Conservation (phyloP, 1,140 invertebrate genomes). For the Berghia stephanieae region DNA sequence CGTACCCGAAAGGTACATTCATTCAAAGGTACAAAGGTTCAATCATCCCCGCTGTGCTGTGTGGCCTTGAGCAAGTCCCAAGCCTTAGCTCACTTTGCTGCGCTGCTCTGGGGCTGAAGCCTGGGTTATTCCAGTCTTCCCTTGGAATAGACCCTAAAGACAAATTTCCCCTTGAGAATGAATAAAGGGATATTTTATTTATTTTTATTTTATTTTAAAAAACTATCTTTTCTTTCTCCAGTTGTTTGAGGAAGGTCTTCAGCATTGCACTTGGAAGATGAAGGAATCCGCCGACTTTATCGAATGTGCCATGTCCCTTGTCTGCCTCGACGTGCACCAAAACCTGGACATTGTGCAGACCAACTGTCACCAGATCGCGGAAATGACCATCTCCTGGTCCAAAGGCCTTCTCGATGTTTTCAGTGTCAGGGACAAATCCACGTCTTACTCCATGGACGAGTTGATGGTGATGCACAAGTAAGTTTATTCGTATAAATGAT, state of each 20-base stretch:
- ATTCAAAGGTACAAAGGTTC: too few relatives aligned
- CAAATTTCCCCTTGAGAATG: too few relatives aligned
- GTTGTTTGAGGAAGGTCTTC: conserved; percentile 60
- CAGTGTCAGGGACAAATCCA: conserved; percentile 39
- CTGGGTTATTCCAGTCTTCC: too few relatives aligned
- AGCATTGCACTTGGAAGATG: conserved; percentile 64
- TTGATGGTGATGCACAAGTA: conserved; percentile 62
- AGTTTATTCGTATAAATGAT: conserved; percentile 19
- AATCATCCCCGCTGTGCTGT: too few relatives aligned
- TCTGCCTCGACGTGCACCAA: conserved; percentile 62
- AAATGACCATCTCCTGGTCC: conserved; percentile 61
- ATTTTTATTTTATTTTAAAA: not conserved
- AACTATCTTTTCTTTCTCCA: conserved; percentile 33
- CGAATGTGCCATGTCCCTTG: conserved; percentile 61
- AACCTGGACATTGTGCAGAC: conserved; percentile 65
- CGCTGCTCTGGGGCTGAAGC: too few relatives aligned
- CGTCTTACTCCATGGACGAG: conserved; percentile 62
- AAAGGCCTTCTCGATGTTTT: conserved; percentile 60
- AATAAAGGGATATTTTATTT: too few relatives aligned
- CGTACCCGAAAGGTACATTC: too few relatives aligned
- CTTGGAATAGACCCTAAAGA: too few relatives aligned
- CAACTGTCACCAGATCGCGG: conserved; percentile 60
- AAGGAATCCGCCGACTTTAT: conserved; percentile 66
- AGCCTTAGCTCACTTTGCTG: too few relatives aligned
- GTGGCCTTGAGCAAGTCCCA: too few relatives aligned